These are phyloP conservation scores for Salpingus planirostris DNA, from an alignment of 2,888 invertebrate genomes.

Conservation along the genomic window DNA sequence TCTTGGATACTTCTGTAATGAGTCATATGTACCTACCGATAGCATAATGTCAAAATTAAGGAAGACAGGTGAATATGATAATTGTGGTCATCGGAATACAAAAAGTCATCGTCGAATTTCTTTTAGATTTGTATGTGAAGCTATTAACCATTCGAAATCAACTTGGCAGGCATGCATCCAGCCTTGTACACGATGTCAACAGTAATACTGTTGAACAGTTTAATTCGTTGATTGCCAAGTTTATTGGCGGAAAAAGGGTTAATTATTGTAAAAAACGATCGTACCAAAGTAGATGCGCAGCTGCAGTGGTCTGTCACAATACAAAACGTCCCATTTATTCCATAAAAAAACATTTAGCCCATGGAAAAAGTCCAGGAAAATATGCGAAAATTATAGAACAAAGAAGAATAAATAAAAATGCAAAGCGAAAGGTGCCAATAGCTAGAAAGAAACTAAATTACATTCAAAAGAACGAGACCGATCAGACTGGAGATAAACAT, in stretches of 20 bases:
- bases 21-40: neutral
- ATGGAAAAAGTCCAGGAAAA: slow-evolving; percentile 2
- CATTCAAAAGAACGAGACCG: too few species aligned
- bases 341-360: slow-evolving; percentile 1
- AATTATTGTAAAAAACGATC: slow-evolving; percentile 4
- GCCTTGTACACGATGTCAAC: slow-evolving; percentile 2
- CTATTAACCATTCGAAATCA: slow-evolving; percentile 1
- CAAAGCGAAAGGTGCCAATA: neutral
- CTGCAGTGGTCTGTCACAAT: slow-evolving; percentile 4
- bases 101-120: neutral
- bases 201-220: too few species aligned
- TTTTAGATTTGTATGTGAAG: slow-evolving; percentile 3
- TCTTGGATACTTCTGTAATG: slow-evolving; percentile 6
- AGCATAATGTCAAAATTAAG: neutral
- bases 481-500: neutral
- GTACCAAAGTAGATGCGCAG: slow-evolving; percentile 2
- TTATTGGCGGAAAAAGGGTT: slow-evolving; percentile 2
- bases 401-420: neutral
- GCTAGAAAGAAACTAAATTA: neutral
- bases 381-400: neutral
- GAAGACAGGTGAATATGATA: neutral
- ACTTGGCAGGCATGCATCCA: slow-evolving; percentile 1
- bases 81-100: neutral
- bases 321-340: slow-evolving; percentile 3
- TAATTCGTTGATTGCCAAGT: slow-evolving; percentile 1